Evolutionary conservation across 2,888 invertebrate species (phyloP).

Genomic region (Ophioninae sp.): DNA sequence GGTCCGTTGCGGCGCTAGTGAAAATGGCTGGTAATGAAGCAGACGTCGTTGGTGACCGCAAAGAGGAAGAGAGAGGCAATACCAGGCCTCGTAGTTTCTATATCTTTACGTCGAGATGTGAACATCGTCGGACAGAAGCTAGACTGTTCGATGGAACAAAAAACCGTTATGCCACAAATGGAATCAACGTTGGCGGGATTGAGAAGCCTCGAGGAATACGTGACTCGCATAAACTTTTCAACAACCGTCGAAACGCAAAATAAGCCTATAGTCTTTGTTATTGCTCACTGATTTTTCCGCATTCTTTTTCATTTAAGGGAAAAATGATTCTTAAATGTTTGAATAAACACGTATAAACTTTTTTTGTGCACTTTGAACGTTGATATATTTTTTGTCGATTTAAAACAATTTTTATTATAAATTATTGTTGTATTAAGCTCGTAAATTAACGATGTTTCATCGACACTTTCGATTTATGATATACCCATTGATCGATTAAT

Average conservation of each 20-base stretch:
- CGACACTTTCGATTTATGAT: background rate
- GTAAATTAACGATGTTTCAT: background rate
- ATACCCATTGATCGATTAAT: background rate
- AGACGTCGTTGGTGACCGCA: conserved; percentile 18
- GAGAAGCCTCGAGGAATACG: conserved; percentile 3
- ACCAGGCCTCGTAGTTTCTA: background rate
- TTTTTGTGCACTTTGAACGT: background rate
- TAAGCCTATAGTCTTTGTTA: background rate
- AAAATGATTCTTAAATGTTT: background rate
- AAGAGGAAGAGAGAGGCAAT: background rate
- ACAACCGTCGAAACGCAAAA: conserved; percentile 1
- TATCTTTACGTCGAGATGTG: conserved; percentile 1
- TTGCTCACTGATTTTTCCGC: background rate
- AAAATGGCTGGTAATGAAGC: conserved; percentile 37
- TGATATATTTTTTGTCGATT: background rate
- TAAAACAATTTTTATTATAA: background rate
- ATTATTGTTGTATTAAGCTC: background rate
- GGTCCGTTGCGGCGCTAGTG: conserved; percentile 17
- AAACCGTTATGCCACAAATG: conserved; percentile 49
- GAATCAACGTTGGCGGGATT: conserved; percentile 18
- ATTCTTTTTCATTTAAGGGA: background rate
- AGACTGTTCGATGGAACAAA: conserved; percentile 33
- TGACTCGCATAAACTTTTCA: conserved; percentile 38
- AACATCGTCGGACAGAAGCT: conserved; percentile 20
- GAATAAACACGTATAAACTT: background rate